A percentile compares a stretch with the other conserved stretches of the same genome.
Evolutionary conservation across 1,140 invertebrate genomes (phyloP).

Genomic region (Ostrea edulis): DNA sequence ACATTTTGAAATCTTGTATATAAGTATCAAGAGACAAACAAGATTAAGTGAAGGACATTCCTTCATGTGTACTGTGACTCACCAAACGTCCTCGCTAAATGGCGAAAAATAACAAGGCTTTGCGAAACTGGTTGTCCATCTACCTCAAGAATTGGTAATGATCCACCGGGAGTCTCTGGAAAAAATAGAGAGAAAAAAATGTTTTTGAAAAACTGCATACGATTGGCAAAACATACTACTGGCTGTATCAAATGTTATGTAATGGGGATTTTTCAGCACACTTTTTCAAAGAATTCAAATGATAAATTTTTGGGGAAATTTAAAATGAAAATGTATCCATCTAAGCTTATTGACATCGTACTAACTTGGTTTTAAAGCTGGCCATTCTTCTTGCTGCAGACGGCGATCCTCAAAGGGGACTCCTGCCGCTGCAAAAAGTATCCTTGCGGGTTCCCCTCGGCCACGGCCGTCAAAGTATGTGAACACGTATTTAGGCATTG

Average conservation of each 20-base stretch:
- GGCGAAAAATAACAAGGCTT: constrained; percentile 24
- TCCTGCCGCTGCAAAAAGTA: constrained; percentile 69
- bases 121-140: constrained; percentile 1
- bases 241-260: background rate
- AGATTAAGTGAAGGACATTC: too few species aligned
- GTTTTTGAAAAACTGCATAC: too few species aligned
- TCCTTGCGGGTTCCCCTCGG: constrained; percentile 67
- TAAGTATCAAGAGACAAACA: too few species aligned
- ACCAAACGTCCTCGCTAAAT: constrained; percentile 13
- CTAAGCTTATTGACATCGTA: background rate
- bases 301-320: too few species aligned
- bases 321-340: too few species aligned
- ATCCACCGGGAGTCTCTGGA: background rate
- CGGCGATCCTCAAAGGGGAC: constrained; percentile 71
- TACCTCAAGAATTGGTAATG: background rate
- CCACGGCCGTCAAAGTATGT: constrained; percentile 71
- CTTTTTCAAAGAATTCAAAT: too few species aligned
- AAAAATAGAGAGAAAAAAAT: background rate
- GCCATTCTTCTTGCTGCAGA: constrained; percentile 62
- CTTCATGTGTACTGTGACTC: background rate
- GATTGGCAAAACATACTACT: too few species aligned
- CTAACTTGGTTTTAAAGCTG: constrained; percentile 3
- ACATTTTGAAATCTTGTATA: too few species aligned
- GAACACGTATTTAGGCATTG: constrained; percentile 68
- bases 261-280: background rate